Evolutionary conservation across 2,113 vertebrate genomes (phyloP).

Genomic region (Rhinoderma darwinii): DNA sequence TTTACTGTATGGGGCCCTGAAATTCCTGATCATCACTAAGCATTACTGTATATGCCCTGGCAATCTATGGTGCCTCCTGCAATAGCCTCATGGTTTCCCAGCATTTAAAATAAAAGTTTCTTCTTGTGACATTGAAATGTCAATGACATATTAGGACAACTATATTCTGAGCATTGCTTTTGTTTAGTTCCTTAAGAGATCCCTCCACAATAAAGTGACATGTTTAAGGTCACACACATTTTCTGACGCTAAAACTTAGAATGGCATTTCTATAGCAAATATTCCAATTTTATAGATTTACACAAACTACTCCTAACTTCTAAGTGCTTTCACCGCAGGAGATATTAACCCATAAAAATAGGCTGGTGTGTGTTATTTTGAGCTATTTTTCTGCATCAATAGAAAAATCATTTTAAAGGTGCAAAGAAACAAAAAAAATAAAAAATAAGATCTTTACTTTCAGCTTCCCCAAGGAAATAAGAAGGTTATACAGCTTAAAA

Average conservation of each 20-base stretch:
- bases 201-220: background rate
- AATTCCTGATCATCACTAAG: no score
- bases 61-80: background rate
- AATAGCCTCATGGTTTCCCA: no score
- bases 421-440: background rate
- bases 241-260: background rate
- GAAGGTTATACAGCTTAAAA: slow-evolving; percentile 22
- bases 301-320: background rate
- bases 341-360: background rate
- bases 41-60: no score
- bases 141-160: background rate
- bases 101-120: background rate
- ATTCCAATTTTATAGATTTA: background rate
- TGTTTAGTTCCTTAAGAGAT: background rate
- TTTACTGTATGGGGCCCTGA: no score
- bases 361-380: background rate
- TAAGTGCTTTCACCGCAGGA: slow-evolving; percentile 10
- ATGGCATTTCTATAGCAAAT: background rate
- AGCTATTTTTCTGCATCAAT: background rate
- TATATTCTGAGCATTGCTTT: background rate
- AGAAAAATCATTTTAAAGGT: background rate
- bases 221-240: slow-evolving; percentile 4
- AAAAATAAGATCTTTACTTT: slow-evolving; percentile 5
- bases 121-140: background rate
- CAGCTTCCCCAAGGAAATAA: background rate